Evolutionary conservation across 2,113 vertebrate genomes (phyloP).

Genomic region (Ceuthmochares aereus): DNA sequence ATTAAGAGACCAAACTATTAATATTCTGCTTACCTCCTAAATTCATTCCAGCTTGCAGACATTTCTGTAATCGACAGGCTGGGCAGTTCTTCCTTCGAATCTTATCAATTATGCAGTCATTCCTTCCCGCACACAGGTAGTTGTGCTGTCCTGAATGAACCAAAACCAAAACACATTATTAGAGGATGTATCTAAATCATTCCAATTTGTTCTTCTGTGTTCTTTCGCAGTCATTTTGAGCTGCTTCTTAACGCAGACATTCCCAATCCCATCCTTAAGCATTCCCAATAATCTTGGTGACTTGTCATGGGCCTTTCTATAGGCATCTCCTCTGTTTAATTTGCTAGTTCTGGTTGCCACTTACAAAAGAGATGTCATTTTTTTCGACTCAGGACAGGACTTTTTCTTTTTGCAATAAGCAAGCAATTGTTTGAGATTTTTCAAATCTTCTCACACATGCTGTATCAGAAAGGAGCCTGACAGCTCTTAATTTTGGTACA

Average conservation of each 20-base stretch:
- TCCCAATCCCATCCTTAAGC: neutral
- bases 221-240: neutral
- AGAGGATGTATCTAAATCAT: slow-evolving; percentile 23
- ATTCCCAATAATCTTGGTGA: neutral
- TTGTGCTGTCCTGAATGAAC: slow-evolving; percentile 94
- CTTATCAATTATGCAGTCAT: slow-evolving; percentile 99
- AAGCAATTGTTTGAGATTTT: neutral
- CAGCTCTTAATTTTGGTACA: neutral
- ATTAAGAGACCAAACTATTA: slow-evolving; percentile 26
- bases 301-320: neutral
- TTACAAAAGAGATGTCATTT: neutral
- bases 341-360: neutral
- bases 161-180: slow-evolving; percentile 47
- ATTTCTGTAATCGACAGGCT: slow-evolving; percentile 98
- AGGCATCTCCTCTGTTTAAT: neutral
- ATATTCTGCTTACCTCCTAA: slow-evolving; percentile 89
- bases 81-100: slow-evolving; percentile 99
- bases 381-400: neutral
- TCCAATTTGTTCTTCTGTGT: neutral
- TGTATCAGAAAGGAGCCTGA: neutral
- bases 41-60: slow-evolving; percentile 99
- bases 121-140: slow-evolving; percentile 98
- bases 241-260: neutral
- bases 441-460: neutral
- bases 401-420: neutral